phyloP scores from a whole-genome alignment of 1,140 invertebrate species.

The Diachasma alloeum region DNA sequence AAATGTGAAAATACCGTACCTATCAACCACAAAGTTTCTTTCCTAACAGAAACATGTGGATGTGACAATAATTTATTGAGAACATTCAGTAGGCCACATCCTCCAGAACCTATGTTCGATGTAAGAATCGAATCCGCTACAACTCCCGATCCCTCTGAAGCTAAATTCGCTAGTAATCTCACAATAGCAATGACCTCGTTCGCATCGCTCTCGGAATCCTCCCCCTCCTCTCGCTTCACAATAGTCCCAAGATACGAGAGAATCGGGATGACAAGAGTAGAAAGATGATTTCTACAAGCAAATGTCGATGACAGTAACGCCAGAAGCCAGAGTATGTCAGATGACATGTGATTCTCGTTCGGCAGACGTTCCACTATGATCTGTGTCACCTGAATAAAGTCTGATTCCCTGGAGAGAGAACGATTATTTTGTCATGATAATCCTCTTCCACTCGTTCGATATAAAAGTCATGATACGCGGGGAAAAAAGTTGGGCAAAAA shows the following conservation, averaged over 20 bases:
- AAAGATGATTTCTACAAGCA: conserved; percentile 34
- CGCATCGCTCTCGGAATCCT: neutral
- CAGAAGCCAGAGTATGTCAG: conserved; percentile 49
- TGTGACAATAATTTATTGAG: conserved; percentile 47
- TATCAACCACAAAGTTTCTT: conserved; percentile 57
- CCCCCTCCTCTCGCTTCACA: conserved; percentile 14
- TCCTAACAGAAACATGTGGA: conserved; percentile 48
- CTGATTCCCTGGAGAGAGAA: neutral
- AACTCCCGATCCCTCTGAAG: conserved; percentile 40
- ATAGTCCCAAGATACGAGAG: conserved; percentile 17
- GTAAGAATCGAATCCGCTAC: conserved; percentile 42
- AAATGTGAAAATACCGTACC: conserved; percentile 40
- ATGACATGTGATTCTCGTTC: conserved; percentile 26
- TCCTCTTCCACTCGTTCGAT: neutral
- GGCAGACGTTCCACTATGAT: conserved; percentile 1
- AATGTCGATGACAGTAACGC: conserved; percentile 51
- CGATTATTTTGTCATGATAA: neutral
- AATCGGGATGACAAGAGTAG: conserved; percentile 19
- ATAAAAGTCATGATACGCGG: too few species aligned
- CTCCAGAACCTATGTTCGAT: conserved; percentile 34
- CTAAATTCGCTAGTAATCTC: conserved; percentile 51
- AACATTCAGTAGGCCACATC: conserved; percentile 6
- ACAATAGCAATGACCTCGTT: conserved; percentile 48
- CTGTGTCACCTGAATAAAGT: neutral
- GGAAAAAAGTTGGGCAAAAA: too few species aligned